Base-by-base conservation (phyloP, 2,888 invertebrate genomes). In the Drosophila acutilabella region DNA sequence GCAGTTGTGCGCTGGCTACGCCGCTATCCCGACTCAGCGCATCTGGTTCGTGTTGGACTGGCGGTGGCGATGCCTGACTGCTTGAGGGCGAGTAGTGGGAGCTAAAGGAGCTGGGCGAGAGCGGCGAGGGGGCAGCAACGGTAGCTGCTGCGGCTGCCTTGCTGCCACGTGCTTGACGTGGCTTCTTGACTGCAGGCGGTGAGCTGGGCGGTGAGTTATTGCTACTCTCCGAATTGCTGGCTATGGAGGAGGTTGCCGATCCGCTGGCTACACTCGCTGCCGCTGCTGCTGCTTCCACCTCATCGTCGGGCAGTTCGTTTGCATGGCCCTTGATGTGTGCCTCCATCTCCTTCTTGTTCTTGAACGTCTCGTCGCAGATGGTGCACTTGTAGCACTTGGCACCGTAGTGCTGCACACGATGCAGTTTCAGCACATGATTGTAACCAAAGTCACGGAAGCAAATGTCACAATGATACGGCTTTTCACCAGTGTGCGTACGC, bases 301-400 rank as follows among this genome's bases (percentile, higher is more conserved):
- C 92, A 67, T 94, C 92, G 50, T 95, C 94, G n/a, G 94, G 93
- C 30, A 94, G 92, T 82, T 92, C 92, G 66, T 95, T 95, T 41
- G 95, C 95, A 89, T 96, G 96, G 1, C 95, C 95, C 90, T 96
- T 96, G 61, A 97, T 97, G 92, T 98, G 97, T 14, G 96, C 94
- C 91, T 97, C 97, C 96, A 98, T 96, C 80, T 96, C 96, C 91
- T 97, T 97, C 92, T 97, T 97, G 26, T 96, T 97, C 86, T 96
- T 97, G 90, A 98, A 98, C 0, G 97, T 97, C 83, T 97, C 96
- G 87, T 97, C 96, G 92, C 98, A 98, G 23, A 97, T 96, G 3
- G 97, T 97, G 92, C 98, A 98, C 87, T 97, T 97, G 93, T 98
- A 97, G 69, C 97, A 97, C 89, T 97, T 97, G 90, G 97, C 96